phyloP scores from a whole-genome alignment of 2,797 vertebrate species.

The Dermochelys coriacea region DNA sequence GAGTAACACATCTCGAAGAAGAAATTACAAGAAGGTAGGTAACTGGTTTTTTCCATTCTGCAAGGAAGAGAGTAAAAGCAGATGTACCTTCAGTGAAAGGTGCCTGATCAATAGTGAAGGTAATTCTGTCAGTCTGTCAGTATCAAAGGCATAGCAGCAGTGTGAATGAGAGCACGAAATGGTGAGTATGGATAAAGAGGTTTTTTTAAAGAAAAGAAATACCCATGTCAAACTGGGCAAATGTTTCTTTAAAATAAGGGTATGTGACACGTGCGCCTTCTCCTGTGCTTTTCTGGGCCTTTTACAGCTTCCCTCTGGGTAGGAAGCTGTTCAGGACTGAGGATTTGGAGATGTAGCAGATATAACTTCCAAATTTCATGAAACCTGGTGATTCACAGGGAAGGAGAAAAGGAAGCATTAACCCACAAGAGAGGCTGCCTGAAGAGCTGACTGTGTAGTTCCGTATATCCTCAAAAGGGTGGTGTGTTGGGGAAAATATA shows the following conservation, averaged over 20 bases:
- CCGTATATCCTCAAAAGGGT: background rate
- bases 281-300: background rate
- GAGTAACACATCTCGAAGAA: no score
- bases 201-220: background rate
- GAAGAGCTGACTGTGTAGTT: background rate
- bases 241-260: background rate
- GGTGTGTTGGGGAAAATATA: background rate
- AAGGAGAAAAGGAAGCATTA: background rate
- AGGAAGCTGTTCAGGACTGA: background rate
- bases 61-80: background rate
- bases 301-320: background rate
- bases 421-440: background rate
- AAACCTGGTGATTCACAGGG: background rate
- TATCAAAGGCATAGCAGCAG: background rate
- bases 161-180: background rate
- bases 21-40: no score
- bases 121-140: constrained; percentile 1
- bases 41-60: background rate
- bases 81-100: background rate
- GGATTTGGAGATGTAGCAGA: background rate
- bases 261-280: background rate
- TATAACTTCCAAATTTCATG: background rate
- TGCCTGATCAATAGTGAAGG: background rate
- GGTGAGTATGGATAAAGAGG: background rate
- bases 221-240: background rate